Base-by-base conservation (phyloP, 2,113 vertebrate species). In the Columba janthina region DNA sequence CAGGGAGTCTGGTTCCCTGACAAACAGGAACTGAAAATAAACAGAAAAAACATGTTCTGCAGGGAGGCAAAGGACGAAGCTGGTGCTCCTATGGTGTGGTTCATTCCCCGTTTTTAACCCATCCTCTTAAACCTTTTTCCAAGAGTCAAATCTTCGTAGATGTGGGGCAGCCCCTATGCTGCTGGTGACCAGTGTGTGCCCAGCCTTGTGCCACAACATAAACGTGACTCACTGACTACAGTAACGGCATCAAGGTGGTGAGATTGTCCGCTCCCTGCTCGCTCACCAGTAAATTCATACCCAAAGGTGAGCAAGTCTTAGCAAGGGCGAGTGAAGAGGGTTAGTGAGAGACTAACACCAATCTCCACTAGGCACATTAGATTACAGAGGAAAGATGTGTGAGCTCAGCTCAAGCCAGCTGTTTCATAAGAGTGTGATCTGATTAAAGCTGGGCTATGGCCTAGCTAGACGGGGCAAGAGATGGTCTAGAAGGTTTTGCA, bases 211-310 rank as follows among this genome's bases (percentile, higher is more conserved):
- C 54, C 48, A 12, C 32, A 15, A 2, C 11, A 12, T 18, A 22
- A 42, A 8, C 7, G 0, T 4, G 57, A 9, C 34, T 81, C 12
- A 0, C 14, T 64, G n/a, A 48, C 44, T 54, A 13, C 25, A 3
- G 40, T 14, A 5, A 1, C 9, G 62, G 28, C 12, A 5, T 29
- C 28, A 2, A 42, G 34, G 24, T n/a, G 15, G 9, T 24, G 48
- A 74, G 42, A 56, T 36, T 1, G 3, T 50, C 53, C 64, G 44
- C 11, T 72, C 14, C 42, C n/a, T 44, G 4, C 8, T 29, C 6
- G 7, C 34, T 82, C 12, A 2, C 25, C 5, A 4, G 14, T 50
- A 29, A 78, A 65, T 50, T 85, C 24, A 7, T 62, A 50, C 36
- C 31, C 22, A n/a, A 40, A 61, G 54, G 44, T 72, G 64, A 85